A percentile compares a stretch with the other conserved stretches of the same genome.
phyloP scores from a whole-genome alignment of 2,797 vertebrate genomes.

The Darevskia nairensis region DNA sequence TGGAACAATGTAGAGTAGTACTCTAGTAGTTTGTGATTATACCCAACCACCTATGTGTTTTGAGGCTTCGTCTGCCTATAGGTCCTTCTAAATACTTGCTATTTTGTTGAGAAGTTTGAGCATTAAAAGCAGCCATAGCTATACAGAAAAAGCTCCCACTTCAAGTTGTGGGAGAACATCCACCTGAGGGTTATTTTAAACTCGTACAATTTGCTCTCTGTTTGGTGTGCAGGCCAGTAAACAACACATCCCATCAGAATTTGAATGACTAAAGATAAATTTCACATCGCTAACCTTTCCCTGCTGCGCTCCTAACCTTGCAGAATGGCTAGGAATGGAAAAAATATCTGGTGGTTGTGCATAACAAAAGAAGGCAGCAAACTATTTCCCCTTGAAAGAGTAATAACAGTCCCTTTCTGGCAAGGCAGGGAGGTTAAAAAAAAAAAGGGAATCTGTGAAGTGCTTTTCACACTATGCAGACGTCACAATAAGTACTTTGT shows the following conservation, averaged over 20 bases:
- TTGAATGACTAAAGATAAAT: slow-evolving; percentile 47
- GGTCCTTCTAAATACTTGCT: background rate
- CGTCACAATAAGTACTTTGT: background rate
- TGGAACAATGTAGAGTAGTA: background rate
- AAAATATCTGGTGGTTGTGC: slow-evolving; percentile 38
- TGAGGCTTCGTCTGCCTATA: background rate
- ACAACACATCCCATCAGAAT: slow-evolving; percentile 45
- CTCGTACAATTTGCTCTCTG: slow-evolving; percentile 29
- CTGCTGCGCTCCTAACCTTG: slow-evolving; percentile 37
- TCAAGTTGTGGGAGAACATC: slow-evolving; percentile 46
- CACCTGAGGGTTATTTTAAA: slow-evolving; percentile 65
- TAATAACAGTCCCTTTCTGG: background rate
- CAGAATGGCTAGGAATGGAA: slow-evolving; percentile 36
- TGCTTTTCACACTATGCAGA: background rate
- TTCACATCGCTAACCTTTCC: slow-evolving; percentile 53
- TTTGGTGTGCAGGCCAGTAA: slow-evolving; percentile 60
- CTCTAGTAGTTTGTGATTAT: background rate
- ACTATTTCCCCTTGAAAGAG: slow-evolving; percentile 18
- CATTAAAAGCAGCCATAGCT: slow-evolving; percentile 43
- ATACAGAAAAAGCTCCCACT: slow-evolving; percentile 28
- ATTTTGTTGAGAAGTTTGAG: slow-evolving; percentile 30
- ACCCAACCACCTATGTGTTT: background rate
- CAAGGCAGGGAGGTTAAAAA: background rate
- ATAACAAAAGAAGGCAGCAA: slow-evolving; percentile 23
- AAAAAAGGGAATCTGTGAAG: slow-evolving; percentile 25